Evolutionary conservation across 2,797 vertebrate species (phyloP).

Genomic region (Amazona finschi): DNA sequence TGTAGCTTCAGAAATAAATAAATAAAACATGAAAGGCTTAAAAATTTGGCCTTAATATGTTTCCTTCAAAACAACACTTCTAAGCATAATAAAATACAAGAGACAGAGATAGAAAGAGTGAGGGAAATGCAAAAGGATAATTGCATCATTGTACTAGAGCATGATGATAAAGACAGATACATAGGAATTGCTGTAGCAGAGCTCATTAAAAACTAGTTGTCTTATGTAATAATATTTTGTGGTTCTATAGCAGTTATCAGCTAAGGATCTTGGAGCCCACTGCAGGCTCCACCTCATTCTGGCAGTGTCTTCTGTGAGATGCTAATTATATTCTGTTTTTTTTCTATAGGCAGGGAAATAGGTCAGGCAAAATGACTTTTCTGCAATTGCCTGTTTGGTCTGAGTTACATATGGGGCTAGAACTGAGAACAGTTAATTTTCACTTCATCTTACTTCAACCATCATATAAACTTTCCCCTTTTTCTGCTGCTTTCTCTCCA

Average conservation of each 20-base stretch:
- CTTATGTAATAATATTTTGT: neutral
- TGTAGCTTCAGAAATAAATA: neutral
- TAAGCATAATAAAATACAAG: neutral
- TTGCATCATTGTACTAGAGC: neutral
- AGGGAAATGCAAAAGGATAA: neutral
- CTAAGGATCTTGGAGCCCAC: constrained; percentile 29
- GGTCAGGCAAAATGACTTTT: neutral
- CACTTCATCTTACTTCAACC: neutral
- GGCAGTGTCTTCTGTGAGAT: neutral
- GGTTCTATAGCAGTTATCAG: neutral
- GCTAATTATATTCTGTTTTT: neutral
- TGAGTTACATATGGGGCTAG: neutral
- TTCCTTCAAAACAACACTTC: neutral
- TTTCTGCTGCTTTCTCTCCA: neutral
- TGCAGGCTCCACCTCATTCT: constrained; percentile 7
- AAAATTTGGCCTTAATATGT: neutral
- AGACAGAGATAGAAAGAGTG: neutral
- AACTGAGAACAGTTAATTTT: neutral
- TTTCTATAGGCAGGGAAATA: neutral
- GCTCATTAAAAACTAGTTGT: constrained; percentile 5
- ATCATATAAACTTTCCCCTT: neutral
- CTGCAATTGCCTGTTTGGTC: neutral
- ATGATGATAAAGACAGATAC: neutral
- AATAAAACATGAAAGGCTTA: neutral
- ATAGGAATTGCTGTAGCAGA: neutral